Base-by-base conservation (phyloP, 2,113 vertebrate genomes). In the Nerophis ophidion region DNA sequence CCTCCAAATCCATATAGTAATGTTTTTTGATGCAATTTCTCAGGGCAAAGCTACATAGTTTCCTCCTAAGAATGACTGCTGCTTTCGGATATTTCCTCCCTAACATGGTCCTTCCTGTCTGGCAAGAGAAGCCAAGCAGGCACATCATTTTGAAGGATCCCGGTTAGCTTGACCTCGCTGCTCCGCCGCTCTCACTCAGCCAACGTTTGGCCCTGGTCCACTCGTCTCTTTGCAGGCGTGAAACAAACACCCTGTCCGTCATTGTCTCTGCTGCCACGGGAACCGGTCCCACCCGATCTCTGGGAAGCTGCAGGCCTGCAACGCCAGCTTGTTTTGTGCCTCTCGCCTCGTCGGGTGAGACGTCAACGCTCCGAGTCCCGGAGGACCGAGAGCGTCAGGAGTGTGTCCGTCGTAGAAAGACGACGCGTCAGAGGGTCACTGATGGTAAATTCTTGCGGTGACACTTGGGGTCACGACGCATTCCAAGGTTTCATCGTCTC, bases 371-470 rank as follows among this genome's bases (percentile, higher is more conserved):
- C 42, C 40, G 45, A 11, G 36, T 75, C 51, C 46, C 42, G 45
- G 53, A 15, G 48, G 55, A 61, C 40, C 51, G 15, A 52, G n/a
- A 8, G 10, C 36, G 58, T 73, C 63, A 63, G 33, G 7, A 65
- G 45, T 52, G 26, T 15, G 12, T 59, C 44, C 48, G 67, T 60
- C 54, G 38, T 52, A 48, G 63, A 42, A 49, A 64, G 59, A 49
- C 0, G 55, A 58, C 40, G 11, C 40, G 4, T 75, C 47, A 60
- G 62, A 60, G 63, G 70, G 75, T 77, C 75, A 77, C 47, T 66
- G 50, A 72, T 66, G 57, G 15, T 60, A 63, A 72, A 87, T 83
- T 84, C 77, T 63, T 70, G 64, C 57, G 38, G 67, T 71, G 71
- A 79, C 70, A 66, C 59, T 53, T n/a, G 40, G 63, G 81, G 73